Base-by-base conservation (phyloP, 2,888 invertebrate species). In the Stegophylla sp. region DNA sequence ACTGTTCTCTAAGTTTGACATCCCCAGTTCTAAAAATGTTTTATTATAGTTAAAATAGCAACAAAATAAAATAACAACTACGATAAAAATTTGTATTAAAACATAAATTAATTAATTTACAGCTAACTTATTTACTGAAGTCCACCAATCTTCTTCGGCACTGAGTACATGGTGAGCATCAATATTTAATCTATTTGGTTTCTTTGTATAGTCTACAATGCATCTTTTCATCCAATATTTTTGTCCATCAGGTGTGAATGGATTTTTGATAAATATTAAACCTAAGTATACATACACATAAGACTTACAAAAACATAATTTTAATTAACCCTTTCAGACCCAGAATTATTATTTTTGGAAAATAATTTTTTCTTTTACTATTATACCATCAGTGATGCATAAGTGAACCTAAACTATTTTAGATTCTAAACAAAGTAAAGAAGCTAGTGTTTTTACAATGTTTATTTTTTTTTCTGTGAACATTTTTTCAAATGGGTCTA, bases 211-310 rank as follows among this genome's bases (percentile, higher is more conserved):
- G 84, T 93, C 91, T 84, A 90, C 89, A 64, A 97, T 86, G 86
- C 94, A 93, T 86, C 91, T 90, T 74, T 90, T 87, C 28, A 93
- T 91, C 96, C 96, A 97, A 86, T 92, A 93, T 81, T 92, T 89
- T 86, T 96, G 95, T 0, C 94, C 95, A 34, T 88, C 85, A 10
- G 87, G 83, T 43, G 92, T 92, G 86, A 97, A 97, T 20, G 96
- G 95, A 87, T 96, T 95, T 84, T 88, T 89, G 82, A 97, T 92
- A 74, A 94, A 90, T 84, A 94, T 87, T 72, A 97, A 88, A n/a
- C 96, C 92, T 90, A 84, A 81, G 56, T n/a, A 48, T 34, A 82
- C 45, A 66, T 41, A 76, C 53, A 67, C 45, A 64, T 1, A 56
- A 81, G 26, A 59, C 45, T 7, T 66, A 34, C 43, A 43, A 66